Conservation (phyloP, 2,888 invertebrate species). For the Melanophora roralis region DNA sequence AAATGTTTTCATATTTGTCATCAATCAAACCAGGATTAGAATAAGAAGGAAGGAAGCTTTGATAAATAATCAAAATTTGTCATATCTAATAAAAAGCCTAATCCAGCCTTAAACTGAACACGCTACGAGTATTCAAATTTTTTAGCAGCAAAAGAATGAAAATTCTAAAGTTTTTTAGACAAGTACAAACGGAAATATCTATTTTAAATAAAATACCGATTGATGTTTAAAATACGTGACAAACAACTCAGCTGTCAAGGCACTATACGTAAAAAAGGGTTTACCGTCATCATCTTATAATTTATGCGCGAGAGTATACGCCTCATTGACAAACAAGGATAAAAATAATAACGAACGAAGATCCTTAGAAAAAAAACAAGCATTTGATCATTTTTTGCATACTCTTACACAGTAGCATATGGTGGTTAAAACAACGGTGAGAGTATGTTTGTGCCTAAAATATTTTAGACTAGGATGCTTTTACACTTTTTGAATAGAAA, state of each 20-base stretch:
- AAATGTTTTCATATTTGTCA: slow-evolving; percentile 27
- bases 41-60: not conserved
- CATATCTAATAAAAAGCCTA: slow-evolving; percentile 48
- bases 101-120: slow-evolving; percentile 51
- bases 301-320: slow-evolving; percentile 75
- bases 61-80: slow-evolving; percentile 43
- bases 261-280: slow-evolving; percentile 63
- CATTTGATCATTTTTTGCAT: slow-evolving; percentile 46
- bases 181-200: not conserved
- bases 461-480: slow-evolving; percentile 31
- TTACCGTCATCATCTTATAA: slow-evolving; percentile 65
- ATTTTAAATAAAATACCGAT: slow-evolving; percentile 64
- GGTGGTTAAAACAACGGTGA: slow-evolving; percentile 31
- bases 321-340: slow-evolving; percentile 63
- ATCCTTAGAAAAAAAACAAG: slow-evolving; percentile 45
- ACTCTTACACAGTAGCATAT: not conserved
- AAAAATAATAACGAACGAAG: slow-evolving; percentile 21
- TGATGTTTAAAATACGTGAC: slow-evolving; percentile 70
- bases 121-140: slow-evolving; percentile 41
- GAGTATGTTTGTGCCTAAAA: not conserved
- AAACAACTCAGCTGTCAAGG: slow-evolving; percentile 61
- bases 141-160: slow-evolving; percentile 2
- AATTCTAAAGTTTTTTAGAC: not conserved
- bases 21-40: slow-evolving; percentile 57
- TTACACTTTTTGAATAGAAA: slow-evolving; percentile 33